Conservation (phyloP, 2,888 invertebrate genomes). For the Acanthosepion esculentum region DNA sequence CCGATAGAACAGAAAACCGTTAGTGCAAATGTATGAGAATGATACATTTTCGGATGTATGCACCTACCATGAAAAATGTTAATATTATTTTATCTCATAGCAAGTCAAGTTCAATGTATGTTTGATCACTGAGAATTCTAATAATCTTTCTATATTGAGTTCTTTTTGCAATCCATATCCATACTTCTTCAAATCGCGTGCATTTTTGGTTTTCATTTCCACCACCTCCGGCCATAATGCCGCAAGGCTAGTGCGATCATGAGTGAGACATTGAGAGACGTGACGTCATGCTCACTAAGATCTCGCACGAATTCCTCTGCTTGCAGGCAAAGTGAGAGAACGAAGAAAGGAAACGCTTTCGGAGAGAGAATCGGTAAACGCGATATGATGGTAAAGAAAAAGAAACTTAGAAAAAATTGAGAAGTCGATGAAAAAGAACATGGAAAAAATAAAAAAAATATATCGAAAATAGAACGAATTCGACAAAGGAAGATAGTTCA, state of each 20-base stretch:
- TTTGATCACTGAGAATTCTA: too few species aligned
- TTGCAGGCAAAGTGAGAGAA: background rate
- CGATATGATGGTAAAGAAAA: background rate
- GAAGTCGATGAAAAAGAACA: background rate
- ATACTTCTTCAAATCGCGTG: background rate
- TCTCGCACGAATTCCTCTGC: background rate
- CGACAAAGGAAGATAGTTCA: background rate
- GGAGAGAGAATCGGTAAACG: background rate
- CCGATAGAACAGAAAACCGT: too few species aligned
- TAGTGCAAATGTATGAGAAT: too few species aligned
- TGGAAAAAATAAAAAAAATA: fast-evolving
- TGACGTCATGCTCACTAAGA: background rate
- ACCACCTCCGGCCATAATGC: background rate
- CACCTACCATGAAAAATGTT: too few species aligned
- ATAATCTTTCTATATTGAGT: background rate
- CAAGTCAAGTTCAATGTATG: too few species aligned
- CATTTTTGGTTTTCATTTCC: background rate
- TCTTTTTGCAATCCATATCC: background rate
- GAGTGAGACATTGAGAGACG: background rate
- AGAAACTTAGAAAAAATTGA: background rate
- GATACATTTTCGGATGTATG: too few species aligned
- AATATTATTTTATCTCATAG: too few species aligned
- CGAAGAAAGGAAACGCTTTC: background rate
- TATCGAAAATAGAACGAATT: background rate
- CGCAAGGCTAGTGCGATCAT: background rate